Conservation (phyloP, 2,888 invertebrate species). For the Athalia circularis region DNA sequence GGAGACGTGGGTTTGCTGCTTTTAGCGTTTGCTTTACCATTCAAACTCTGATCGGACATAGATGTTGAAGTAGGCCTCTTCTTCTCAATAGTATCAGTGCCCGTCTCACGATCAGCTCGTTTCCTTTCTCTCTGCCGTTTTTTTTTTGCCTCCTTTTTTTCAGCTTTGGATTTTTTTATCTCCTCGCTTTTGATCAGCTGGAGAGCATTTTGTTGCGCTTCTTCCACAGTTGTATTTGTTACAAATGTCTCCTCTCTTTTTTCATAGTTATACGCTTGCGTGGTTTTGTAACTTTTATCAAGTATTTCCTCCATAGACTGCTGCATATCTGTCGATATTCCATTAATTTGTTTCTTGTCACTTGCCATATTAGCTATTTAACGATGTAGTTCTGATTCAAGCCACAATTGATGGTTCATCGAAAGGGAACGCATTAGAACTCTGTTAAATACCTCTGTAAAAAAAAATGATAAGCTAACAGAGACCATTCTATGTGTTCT, state of each 20-base stretch:
- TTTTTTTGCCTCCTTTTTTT: conserved; percentile 25
- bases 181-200: conserved; percentile 33
- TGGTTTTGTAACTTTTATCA: background rate
- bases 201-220: conserved; percentile 3
- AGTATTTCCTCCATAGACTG: too few relatives aligned
- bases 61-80: background rate
- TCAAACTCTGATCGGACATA: background rate
- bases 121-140: conserved; percentile 38
- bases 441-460: too few relatives aligned
- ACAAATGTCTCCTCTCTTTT: conserved; percentile 3
- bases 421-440: too few relatives aligned
- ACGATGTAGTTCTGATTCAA: too few relatives aligned
- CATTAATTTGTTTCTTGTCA: too few relatives aligned
- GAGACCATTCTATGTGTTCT: too few relatives aligned
- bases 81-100: background rate
- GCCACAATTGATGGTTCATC: too few relatives aligned
- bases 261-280: conserved; percentile 31
- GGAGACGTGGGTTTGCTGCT: background rate
- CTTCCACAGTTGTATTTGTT: background rate
- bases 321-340: too few relatives aligned
- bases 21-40: background rate
- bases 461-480: too few relatives aligned
- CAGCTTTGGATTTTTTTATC: conserved; percentile 12
- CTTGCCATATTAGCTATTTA: too few relatives aligned
- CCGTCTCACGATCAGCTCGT: background rate